Evolutionary conservation across 2,888 invertebrate genomes (phyloP), one percentile per base, ranked within the genome.

Genomic region (Nineta flava): DNA sequence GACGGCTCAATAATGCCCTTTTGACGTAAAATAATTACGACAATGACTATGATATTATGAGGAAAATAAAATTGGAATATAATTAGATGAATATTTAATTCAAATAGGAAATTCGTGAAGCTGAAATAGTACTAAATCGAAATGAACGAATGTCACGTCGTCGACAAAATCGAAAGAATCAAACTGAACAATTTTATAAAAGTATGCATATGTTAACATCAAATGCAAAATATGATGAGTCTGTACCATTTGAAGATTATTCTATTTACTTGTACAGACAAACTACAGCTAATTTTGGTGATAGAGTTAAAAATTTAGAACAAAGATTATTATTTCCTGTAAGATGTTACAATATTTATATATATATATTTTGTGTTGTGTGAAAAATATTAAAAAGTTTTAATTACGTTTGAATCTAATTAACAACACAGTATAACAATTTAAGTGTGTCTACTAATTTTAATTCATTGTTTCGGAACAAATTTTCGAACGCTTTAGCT

Each of bases 191-290:
- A 61, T 87, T 90, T 67, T 72, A 79, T 66, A 87, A 87, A 68
- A 88, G 87, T 64, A 74, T 90, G 68, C 85, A 84, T 66, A 83
- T 90, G 83, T 68, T 90, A 58, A 84, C 86, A 59, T 78, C 82
- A 2, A 87, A 87, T 64, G 81, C 79, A 46, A 76, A 80, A 53
- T 70, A 73, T 48, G 75, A 77, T 46, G 76, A 79, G 26, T 72
- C 73, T 3, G 68, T 68, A 55, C 81, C 85, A 52, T 77, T 87
- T 61, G 84, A 87, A 68, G 83, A 88, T 68, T 87, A 87, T 69
- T 85, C 87, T 21, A 75, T 90, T 60, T 87, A 84, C 68, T 75
- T 88, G 61, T 91, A 90, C 68, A 76, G 90, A 48, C 87, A 87
- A 65, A 83, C 81, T 51, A 88, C 90, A 13, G 84, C 86, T 7